phyloP scores from a whole-genome alignment of 1,140 invertebrate species.

The Grapholita molesta region DNA sequence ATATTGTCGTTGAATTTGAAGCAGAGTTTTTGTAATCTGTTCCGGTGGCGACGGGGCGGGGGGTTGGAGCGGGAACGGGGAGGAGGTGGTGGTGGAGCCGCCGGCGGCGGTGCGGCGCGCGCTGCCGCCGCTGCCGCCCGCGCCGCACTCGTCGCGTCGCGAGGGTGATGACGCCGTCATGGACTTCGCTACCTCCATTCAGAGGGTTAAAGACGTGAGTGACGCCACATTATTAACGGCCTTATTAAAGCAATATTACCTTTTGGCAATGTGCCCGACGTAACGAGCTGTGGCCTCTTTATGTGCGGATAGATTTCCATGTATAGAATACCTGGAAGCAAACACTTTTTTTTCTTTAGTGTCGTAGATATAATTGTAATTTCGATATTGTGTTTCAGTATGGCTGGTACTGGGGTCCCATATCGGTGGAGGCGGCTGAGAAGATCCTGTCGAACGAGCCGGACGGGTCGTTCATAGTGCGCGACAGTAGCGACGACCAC shows the following conservation, averaged over 20 bases:
- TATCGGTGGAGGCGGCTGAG: slow-evolving; percentile 96
- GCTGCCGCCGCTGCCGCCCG: slow-evolving; percentile 84
- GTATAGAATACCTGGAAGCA: too few species aligned
- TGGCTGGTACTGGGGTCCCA: slow-evolving; percentile 99
- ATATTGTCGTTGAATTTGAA: slow-evolving; percentile 87
- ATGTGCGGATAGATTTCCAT: not conserved
- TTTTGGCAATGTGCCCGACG: too few species aligned
- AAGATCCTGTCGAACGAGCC: slow-evolving; percentile 96
- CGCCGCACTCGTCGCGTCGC: slow-evolving; percentile 33
- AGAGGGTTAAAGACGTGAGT: slow-evolving; percentile 96
- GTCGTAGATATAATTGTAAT: slow-evolving; percentile 19
- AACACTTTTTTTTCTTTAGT: not conserved
- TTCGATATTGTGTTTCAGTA: slow-evolving; percentile 84
- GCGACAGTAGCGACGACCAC: slow-evolving; percentile 97
- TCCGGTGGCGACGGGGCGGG: slow-evolving; percentile 80
- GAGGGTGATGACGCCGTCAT: slow-evolving; percentile 79
- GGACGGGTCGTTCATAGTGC: slow-evolving; percentile 97
- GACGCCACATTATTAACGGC: not conserved
- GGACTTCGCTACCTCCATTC: slow-evolving; percentile 94
- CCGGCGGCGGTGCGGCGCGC: slow-evolving; percentile 82
- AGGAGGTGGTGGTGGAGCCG: slow-evolving; percentile 40
- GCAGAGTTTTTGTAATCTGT: slow-evolving; percentile 91
- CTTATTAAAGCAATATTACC: not conserved
- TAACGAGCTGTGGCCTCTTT: too few species aligned
- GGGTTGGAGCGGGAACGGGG: slow-evolving; percentile 38